Conservation (phyloP, 2,113 vertebrate genomes). For the Myxocyprinus asiaticus region DNA sequence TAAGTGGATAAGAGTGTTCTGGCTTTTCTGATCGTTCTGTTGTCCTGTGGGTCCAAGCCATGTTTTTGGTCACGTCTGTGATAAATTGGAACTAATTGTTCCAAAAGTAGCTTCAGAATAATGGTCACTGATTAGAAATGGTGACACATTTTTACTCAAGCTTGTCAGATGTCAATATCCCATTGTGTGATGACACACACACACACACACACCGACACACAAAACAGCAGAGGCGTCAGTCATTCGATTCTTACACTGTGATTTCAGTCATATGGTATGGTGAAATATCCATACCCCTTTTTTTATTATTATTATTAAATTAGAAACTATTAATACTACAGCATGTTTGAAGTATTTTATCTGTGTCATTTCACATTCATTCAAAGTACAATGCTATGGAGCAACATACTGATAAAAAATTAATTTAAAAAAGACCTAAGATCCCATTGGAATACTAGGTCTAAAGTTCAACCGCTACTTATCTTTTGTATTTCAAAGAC, state of each 20-base stretch:
- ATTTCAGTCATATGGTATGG: not conserved
- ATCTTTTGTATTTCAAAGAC: conserved; percentile 21
- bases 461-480: conserved; percentile 33
- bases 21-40: not conserved
- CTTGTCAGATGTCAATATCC: not conserved
- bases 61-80: not conserved
- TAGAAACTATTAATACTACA: not conserved
- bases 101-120: too few species aligned
- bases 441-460: conserved; percentile 1
- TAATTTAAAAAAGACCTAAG: not conserved
- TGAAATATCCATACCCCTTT: conserved; percentile 8
- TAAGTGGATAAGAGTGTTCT: not conserved
- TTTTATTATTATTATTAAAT: conserved; percentile 46
- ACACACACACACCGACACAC: not conserved
- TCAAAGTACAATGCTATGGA: too few species aligned
- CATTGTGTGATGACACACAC: not conserved
- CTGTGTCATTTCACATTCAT: not conserved
- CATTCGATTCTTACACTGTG: not conserved
- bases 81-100: not conserved
- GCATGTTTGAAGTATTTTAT: not conserved
- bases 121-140: too few species aligned
- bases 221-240: not conserved
- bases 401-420: not conserved
- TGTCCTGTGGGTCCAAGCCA: not conserved
- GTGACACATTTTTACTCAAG: not conserved